phyloP scores from a whole-genome alignment of 2,888 invertebrate genomes.

The Acanthosepion pharaonis region DNA sequence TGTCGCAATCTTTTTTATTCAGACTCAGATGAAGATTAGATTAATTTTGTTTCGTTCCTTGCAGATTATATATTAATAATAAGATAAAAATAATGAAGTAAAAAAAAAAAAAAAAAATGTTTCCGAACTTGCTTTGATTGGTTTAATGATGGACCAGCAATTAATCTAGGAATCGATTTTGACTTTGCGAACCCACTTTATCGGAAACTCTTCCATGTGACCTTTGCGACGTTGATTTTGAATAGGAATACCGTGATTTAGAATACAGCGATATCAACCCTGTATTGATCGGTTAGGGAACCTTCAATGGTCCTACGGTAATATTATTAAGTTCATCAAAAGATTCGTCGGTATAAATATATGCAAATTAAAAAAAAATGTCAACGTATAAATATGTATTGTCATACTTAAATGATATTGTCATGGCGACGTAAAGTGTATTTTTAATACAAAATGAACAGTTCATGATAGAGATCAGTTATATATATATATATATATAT shows the following conservation, averaged over 20 bases:
- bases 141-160: background rate
- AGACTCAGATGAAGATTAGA: background rate
- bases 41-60: background rate
- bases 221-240: background rate
- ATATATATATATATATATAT: no score
- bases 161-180: background rate
- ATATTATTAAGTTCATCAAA: no score
- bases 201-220: background rate
- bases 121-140: background rate
- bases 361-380: no score
- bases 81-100: background rate
- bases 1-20: constrained; percentile 21
- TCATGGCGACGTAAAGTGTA: no score
- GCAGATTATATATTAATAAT: constrained; percentile 15
- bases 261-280: no score
- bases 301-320: no score
- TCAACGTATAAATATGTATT: no score
- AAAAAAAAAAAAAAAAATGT: background rate
- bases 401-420: no score
- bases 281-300: no score
- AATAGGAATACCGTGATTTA: background rate
- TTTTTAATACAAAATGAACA: no score
- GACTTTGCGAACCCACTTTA: background rate
- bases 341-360: no score
- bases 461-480: no score